Percentiles rank a stretch among this genome's conserved stretches.
phyloP scores from a whole-genome alignment of 2,888 invertebrate species.

The Cactoblastis cactorum region DNA sequence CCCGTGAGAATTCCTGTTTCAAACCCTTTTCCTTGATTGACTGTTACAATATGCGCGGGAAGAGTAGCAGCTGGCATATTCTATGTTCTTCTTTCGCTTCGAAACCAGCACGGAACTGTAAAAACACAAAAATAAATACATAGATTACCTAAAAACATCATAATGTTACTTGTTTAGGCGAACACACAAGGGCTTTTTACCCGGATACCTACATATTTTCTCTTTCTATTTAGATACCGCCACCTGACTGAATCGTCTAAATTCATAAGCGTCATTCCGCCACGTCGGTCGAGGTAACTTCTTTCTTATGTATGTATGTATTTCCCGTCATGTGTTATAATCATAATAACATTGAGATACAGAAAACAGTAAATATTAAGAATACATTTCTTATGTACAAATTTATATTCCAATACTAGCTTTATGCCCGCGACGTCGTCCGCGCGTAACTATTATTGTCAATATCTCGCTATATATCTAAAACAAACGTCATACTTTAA shows the following conservation, averaged over 20 bases:
- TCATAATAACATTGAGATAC: background rate
- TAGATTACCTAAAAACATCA: background rate
- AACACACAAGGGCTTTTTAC: background rate
- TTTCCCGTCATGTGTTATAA: background rate
- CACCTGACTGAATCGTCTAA: conserved; percentile 8
- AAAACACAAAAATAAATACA: no score
- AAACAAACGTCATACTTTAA: no score
- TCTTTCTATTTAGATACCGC: conserved; percentile 5
- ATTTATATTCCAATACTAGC: no score
- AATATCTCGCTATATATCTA: no score
- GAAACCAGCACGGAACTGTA: no score
- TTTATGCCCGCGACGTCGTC: no score
- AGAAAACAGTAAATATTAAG: background rate
- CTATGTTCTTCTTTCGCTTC: no score
- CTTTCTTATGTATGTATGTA: background rate
- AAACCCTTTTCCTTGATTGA: no score
- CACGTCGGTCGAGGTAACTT: conserved; percentile 9
- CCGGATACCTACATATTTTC: background rate
- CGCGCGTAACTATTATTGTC: no score
- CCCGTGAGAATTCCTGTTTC: no score
- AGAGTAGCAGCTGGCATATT: no score
- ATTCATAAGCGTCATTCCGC: conserved; percentile 10
- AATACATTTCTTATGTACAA: background rate
- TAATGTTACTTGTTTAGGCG: background rate
- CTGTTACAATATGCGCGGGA: no score